phyloP scores from a whole-genome alignment of 2,888 invertebrate genomes.

The Apotomis betuletana region DNA sequence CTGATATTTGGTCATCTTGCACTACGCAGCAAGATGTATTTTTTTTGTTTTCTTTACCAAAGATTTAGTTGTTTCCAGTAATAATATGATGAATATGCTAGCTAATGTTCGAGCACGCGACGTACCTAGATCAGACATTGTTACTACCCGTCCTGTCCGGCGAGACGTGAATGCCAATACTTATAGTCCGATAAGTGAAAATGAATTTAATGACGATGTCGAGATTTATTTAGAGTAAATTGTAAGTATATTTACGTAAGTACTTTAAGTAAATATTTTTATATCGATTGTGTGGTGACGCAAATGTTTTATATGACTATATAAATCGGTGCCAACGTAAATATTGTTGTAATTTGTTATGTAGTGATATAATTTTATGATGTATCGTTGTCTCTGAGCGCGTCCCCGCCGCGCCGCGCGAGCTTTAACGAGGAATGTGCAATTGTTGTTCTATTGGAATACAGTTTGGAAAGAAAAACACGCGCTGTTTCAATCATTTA shows the following conservation, averaged over 20 bases:
- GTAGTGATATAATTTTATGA: constrained; percentile 80
- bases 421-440: constrained; percentile 75
- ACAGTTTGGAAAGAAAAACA: constrained; percentile 70
- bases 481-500: constrained; percentile 55
- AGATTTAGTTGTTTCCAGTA: constrained; percentile 49
- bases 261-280: constrained; percentile 81
- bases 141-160: constrained; percentile 59
- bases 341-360: constrained; percentile 83
- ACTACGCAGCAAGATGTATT: constrained; percentile 22
- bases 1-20: constrained; percentile 33
- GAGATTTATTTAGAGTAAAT: constrained; percentile 77
- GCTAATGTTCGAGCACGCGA: constrained; percentile 31
- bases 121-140: constrained; percentile 37
- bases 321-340: constrained; percentile 82
- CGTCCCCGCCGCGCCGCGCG: constrained; percentile 51
- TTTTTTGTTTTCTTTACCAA: constrained; percentile 52
- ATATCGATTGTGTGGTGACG: constrained; percentile 75
- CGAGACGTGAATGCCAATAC: constrained; percentile 70
- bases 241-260: constrained; percentile 77
- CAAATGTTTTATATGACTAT: constrained; percentile 77
- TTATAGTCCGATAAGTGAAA: constrained; percentile 65
- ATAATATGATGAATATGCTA: constrained; percentile 36
- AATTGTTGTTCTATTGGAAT: constrained; percentile 81
- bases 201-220: constrained; percentile 76
- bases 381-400: constrained; percentile 76